A percentile compares a stretch with the other conserved stretches of the same genome.
Conservation (phyloP, 2,888 invertebrate species). For the Coecobrya sp. region DNA sequence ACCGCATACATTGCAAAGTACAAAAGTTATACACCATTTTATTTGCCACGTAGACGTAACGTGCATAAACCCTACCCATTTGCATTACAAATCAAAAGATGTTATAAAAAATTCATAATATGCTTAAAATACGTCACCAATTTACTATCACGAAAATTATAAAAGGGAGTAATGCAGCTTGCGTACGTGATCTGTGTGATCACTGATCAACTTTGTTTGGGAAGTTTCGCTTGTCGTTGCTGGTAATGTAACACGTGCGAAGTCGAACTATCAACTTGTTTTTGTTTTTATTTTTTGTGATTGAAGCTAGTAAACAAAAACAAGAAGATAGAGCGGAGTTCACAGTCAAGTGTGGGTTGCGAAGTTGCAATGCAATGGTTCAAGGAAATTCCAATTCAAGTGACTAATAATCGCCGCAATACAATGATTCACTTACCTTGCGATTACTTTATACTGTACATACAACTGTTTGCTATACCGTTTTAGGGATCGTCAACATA, state of each 20-base stretch:
- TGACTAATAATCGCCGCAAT: slow-evolving; percentile 23
- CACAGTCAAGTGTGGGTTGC: slow-evolving; percentile 72
- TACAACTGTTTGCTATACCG: background rate
- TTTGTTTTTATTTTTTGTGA: slow-evolving; percentile 54
- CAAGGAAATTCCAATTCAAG: slow-evolving; percentile 14
- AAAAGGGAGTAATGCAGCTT: background rate
- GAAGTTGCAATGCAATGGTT: slow-evolving; percentile 4
- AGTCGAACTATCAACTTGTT: slow-evolving; percentile 38
- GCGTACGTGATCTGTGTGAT: background rate
- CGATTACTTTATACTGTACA: background rate
- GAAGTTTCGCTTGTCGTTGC: background rate
- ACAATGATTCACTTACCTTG: too few relatives aligned
- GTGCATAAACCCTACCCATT: background rate
- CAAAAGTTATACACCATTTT: background rate
- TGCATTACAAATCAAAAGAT: background rate
- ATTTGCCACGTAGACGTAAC: background rate
- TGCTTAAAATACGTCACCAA: background rate
- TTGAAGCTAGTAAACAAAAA: slow-evolving; percentile 36
- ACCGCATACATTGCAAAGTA: too few relatives aligned
- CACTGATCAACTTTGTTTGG: background rate
- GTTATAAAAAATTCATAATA: background rate
- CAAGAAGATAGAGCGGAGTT: slow-evolving; percentile 51
- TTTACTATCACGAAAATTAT: background rate
- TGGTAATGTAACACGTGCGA: slow-evolving; percentile 61
- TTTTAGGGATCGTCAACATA: slow-evolving; percentile 3